Evolutionary conservation across 2,888 invertebrate species (phyloP), one percentile per base, ranked within the genome.

Genomic region (Chouioia cunea): DNA sequence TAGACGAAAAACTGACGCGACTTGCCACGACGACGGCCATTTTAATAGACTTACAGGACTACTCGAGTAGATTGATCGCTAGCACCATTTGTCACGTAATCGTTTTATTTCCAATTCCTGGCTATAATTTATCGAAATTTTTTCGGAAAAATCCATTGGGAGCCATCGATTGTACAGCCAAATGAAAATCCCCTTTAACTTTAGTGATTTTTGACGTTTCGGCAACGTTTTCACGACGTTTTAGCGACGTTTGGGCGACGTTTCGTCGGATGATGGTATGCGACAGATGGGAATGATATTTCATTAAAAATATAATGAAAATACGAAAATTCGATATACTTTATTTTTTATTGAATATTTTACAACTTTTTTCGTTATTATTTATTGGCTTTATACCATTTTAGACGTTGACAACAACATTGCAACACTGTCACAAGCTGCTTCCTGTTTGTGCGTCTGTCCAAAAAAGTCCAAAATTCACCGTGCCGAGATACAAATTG

Each of bases 41-140:
- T 70, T 74, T 73, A 70, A 70, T 73, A 73, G 52, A 48, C 56
- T 56, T 14, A 58, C 8, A 16, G 22, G 53, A 73, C 72, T 74
- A 74, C 74, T 70, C 69, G 58, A 74, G 69, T 74, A 69, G 47
- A 71, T 73, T 66, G 73, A 71, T 63, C 57, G 66, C 46, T 60
- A 15, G 27, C 16, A 6, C 15, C 12, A 20, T 56, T 65, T 12
- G 50, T 72, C 68, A 68, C 68, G 71, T 65, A 72, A 22, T 36
- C 36, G 36, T 6, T 36, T 36, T 36, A 27, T 36, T 2, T 36
- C 1, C 12, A 8, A 36, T 36, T 36, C 12, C 4, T 10, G 10
- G 58, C 53, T n/a, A 1, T 14, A 16, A 16, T 66, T 36, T 36
- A 12, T 36, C 36, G 12, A 36, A 36, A 36, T 36, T 36, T 52